Percentiles rank a stretch among this genome's conserved stretches.
These are phyloP conservation scores for Cichlasoma orientale DNA, from an alignment of 2,797 vertebrate genomes.

Conservation along the genomic window DNA sequence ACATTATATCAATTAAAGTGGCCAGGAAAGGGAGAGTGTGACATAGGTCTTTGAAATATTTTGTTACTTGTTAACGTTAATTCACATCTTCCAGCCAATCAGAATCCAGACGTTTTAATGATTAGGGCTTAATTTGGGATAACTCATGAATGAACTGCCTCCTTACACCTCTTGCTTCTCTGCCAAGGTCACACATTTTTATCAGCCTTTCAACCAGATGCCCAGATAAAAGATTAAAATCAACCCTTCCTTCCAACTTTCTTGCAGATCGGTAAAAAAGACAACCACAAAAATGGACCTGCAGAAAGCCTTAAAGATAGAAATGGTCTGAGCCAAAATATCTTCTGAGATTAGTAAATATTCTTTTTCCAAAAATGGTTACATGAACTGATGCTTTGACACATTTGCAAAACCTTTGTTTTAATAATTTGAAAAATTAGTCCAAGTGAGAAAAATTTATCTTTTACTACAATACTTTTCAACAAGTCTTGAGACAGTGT, in stretches of 20 bases:
- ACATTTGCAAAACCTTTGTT: slow-evolving; percentile 12
- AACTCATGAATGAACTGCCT: not conserved
- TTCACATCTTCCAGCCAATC: not conserved
- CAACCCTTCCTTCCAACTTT: not conserved
- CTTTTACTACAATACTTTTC: not conserved
- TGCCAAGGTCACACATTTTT: slow-evolving; percentile 5
- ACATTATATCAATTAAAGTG: not conserved
- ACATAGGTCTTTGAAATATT: not conserved
- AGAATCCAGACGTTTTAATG: not conserved
- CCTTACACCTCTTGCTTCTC: not conserved
- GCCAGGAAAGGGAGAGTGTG: not conserved
- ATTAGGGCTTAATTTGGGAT: not conserved
- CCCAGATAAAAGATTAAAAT: not conserved
- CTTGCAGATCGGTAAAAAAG: not conserved
- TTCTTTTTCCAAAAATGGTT: slow-evolving; percentile 14
- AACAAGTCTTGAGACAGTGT: not conserved
- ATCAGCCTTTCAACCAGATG: slow-evolving; percentile 1
- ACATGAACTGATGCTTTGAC: slow-evolving; percentile 31
- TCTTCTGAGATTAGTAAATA: slow-evolving; percentile 20
- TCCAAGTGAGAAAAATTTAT: not conserved
- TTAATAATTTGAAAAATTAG: slow-evolving; percentile 2
- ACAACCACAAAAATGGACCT: not conserved
- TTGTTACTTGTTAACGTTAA: not conserved
- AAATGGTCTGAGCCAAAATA: not conserved
- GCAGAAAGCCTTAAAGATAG: not conserved